Evolutionary conservation across 2,797 vertebrate species (phyloP).

Genomic region (Eulemur coronatus): DNA sequence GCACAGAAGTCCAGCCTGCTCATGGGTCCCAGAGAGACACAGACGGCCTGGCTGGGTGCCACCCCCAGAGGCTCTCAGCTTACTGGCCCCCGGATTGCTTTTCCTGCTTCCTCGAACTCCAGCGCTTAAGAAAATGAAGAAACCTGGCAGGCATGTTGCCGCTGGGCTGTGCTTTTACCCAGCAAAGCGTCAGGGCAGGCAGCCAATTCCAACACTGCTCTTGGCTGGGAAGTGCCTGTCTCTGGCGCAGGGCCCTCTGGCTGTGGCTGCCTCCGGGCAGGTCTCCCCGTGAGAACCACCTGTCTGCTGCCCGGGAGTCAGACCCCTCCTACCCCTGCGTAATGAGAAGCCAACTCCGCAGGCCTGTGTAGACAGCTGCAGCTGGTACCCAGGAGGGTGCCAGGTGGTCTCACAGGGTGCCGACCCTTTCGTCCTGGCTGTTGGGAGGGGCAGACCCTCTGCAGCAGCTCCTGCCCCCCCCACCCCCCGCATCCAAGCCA

Average conservation of each 20-base stretch:
- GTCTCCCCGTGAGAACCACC: too few species aligned
- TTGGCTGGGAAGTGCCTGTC: not conserved
- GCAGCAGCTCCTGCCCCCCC: not conserved
- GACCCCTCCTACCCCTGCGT: not conserved
- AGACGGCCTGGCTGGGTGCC: fast-evolving
- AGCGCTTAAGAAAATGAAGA: not conserved
- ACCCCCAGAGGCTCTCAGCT: not conserved
- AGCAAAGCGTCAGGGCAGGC: not conserved
- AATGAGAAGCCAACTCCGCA: too few species aligned
- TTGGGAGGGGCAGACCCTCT: not conserved
- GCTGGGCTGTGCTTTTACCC: not conserved
- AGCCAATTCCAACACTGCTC: not conserved
- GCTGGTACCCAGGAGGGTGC: not conserved
- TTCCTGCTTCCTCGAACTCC: not conserved
- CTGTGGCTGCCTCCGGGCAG: not conserved
- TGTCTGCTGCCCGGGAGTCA: not conserved
- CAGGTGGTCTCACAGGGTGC: not conserved
- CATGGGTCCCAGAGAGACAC: not conserved
- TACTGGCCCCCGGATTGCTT: not conserved
- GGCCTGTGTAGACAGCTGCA: not conserved
- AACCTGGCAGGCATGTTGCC: not conserved
- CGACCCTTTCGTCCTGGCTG: not conserved
- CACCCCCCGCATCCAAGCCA: fast-evolving
- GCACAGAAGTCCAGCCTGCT: not conserved
- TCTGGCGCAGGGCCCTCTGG: not conserved